A percentile compares a stretch with the other conserved stretches of the same genome.
Evolutionary conservation across 2,888 invertebrate species (phyloP).

Genomic region (Oscheius onirici): DNA sequence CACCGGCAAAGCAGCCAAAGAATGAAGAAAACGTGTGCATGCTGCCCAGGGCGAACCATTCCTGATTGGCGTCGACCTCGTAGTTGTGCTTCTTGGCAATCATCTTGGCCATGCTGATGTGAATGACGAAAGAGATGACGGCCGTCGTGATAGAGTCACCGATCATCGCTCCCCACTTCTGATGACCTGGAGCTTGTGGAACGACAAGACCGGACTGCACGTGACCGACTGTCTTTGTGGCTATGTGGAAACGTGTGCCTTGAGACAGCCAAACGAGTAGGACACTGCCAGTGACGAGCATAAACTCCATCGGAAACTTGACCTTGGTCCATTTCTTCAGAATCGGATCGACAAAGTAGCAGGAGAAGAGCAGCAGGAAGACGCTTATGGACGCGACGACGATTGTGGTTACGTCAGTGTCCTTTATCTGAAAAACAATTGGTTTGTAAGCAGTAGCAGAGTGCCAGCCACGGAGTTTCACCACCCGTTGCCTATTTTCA

Average conservation of each 20-base stretch:
- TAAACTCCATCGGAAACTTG: conserved; percentile 64
- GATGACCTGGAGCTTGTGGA: conserved; percentile 36
- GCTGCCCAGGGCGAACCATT: conserved; percentile 73
- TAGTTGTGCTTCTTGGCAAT: conserved; percentile 73
- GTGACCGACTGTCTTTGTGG: conserved; percentile 43
- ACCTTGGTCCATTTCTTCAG: conserved; percentile 46
- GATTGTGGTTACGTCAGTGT: background rate
- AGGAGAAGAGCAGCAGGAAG: conserved; percentile 49
- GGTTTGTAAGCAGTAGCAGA: too few species aligned
- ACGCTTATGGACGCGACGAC: conserved; percentile 34
- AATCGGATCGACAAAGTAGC: conserved; percentile 59
- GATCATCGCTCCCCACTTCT: conserved; percentile 34
- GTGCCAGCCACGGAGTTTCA: too few species aligned
- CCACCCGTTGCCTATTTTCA: too few species aligned
- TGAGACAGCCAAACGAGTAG: conserved; percentile 43
- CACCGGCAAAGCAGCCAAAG: conserved; percentile 73
- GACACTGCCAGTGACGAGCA: conserved; percentile 49
- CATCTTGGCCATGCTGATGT: conserved; percentile 71
- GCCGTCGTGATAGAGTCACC: conserved; percentile 56
- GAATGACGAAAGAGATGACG: conserved; percentile 57
- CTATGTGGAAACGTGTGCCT: conserved; percentile 41
- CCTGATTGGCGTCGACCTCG: conserved; percentile 72
- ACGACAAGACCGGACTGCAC: conserved; percentile 39
- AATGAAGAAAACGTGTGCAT: conserved; percentile 72
- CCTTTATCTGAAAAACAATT: conserved; percentile 12